Conservation (phyloP, 2,888 invertebrate genomes). For the Lampropteryx suffumata region DNA sequence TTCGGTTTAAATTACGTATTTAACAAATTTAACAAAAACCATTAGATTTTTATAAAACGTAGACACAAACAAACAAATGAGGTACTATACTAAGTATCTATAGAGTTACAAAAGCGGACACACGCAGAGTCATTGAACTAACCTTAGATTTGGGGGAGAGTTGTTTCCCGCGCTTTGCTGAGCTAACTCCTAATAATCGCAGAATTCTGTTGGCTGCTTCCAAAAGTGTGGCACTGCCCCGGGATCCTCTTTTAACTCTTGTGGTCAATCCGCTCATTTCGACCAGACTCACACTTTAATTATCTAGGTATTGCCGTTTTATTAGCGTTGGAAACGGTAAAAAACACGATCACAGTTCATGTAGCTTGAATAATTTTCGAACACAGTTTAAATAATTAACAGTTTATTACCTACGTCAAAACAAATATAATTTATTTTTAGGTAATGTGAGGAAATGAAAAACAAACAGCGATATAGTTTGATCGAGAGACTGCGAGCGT, state of each 20-base stretch:
- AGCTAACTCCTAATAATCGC: constrained; percentile 78
- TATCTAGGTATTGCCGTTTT: constrained; percentile 57
- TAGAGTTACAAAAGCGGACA: constrained; percentile 50
- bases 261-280: constrained; percentile 82
- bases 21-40: too few species aligned
- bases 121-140: constrained; percentile 71
- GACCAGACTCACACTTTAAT: constrained; percentile 67
- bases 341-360: constrained; percentile 74
- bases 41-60: background rate
- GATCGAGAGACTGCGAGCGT: constrained; percentile 43
- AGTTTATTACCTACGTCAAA: constrained; percentile 31
- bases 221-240: constrained; percentile 80
- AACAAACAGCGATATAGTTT: constrained; percentile 43
- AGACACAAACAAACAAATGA: constrained; percentile 46
- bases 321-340: constrained; percentile 65
- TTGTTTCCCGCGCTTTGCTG: constrained; percentile 81
- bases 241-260: constrained; percentile 81
- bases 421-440: constrained; percentile 33
- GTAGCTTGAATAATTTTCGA: constrained; percentile 45
- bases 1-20: too few species aligned
- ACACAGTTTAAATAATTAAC: constrained; percentile 10
- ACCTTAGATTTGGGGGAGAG: constrained; percentile 80
- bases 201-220: constrained; percentile 82
- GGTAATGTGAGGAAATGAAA: constrained; percentile 57
- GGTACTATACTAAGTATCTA: too few species aligned